phyloP scores from a whole-genome alignment of 1,140 invertebrate species.

The Alviniconcha marisindica region DNA sequence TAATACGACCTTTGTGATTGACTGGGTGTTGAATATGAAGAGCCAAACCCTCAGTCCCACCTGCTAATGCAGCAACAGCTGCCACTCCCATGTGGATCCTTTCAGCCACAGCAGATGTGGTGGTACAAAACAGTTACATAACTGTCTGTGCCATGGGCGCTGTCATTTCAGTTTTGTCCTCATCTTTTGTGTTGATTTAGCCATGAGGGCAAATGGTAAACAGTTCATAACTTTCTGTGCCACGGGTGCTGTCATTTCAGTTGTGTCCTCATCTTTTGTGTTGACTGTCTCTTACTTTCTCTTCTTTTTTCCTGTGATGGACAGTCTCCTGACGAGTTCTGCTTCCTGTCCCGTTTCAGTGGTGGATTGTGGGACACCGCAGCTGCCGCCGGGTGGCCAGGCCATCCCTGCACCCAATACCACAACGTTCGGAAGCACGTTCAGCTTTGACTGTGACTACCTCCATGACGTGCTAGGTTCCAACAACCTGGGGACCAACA shows the following conservation, averaged over 20 bases:
- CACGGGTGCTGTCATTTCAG: neutral
- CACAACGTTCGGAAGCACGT: constrained; percentile 46
- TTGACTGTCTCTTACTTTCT: neutral
- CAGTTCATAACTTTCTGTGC: no score
- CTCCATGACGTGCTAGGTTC: constrained; percentile 33
- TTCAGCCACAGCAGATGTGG: no score
- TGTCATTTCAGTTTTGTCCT: neutral
- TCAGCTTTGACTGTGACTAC: constrained; percentile 39
- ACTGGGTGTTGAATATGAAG: no score
- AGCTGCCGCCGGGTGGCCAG: constrained; percentile 41
- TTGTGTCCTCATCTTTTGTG: neutral
- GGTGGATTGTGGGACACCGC: constrained; percentile 53
- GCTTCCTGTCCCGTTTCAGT: constrained; percentile 40
- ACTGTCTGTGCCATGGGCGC: neutral
- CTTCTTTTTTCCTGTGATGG: neutral
- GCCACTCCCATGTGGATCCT: no score
- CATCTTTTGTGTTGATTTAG: no score
- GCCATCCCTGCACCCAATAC: neutral
- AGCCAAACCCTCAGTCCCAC: no score
- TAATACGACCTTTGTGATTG: no score
- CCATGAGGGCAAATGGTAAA: no score
- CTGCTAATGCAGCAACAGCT: no score
- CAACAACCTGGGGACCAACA: constrained; percentile 35
- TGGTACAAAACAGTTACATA: no score
- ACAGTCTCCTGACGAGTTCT: neutral